Percentiles rank a stretch among this genome's conserved stretches.
Evolutionary conservation across 2,113 vertebrate species (phyloP).

Genomic region (Alexandromys fortis): DNA sequence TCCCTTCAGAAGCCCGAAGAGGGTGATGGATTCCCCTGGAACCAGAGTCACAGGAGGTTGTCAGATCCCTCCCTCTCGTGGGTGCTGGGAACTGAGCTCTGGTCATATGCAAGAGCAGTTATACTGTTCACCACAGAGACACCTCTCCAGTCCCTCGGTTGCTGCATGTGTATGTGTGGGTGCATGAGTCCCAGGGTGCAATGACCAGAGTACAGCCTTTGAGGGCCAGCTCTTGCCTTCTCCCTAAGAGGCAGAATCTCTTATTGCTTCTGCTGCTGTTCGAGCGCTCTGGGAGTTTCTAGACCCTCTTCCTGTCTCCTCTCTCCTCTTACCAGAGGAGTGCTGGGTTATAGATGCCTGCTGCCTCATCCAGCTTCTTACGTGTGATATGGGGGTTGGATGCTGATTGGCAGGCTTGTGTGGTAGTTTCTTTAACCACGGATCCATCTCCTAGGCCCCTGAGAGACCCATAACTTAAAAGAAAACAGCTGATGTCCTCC

Average conservation of each 20-base stretch:
- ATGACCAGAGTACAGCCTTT: not conserved
- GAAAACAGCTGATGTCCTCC: not conserved
- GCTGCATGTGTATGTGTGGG: not conserved
- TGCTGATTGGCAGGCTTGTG: not conserved
- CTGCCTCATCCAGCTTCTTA: not conserved
- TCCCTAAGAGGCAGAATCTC: not conserved
- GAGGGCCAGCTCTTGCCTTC: not conserved
- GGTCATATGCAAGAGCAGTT: not conserved
- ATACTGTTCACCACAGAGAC: not conserved
- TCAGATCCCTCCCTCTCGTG: not conserved
- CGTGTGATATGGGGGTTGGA: too few species aligned
- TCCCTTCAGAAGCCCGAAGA: not conserved
- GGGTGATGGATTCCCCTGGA: not conserved
- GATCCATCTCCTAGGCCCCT: not conserved
- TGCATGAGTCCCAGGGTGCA: rapidly evolving
- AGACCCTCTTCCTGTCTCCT: not conserved
- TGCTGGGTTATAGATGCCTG: not conserved
- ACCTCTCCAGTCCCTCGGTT: not conserved
- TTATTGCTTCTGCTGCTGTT: not conserved
- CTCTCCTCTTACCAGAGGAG: too few species aligned
- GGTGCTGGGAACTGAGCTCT: not conserved
- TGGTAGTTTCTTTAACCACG: not conserved
- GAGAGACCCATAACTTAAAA: not conserved
- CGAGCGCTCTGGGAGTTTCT: not conserved
- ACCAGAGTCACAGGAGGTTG: not conserved